A percentile compares a stretch with the other conserved stretches of the same genome.
phyloP scores from a whole-genome alignment of 2,888 invertebrate genomes.

The Phrixothrix hirtus region DNA sequence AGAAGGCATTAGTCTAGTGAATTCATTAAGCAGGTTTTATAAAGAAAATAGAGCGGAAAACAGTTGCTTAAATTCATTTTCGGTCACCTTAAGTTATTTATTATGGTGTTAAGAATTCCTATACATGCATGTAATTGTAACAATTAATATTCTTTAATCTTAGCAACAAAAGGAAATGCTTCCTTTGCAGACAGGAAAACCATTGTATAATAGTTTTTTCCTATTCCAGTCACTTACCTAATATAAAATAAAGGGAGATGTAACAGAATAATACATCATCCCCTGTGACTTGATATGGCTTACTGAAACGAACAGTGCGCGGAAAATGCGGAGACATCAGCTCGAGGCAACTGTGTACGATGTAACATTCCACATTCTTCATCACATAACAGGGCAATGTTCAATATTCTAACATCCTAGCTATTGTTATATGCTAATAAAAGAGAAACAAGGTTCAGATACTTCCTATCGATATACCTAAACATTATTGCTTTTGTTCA shows the following conservation, averaged over 20 bases:
- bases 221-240: neutral
- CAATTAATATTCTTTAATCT: no score
- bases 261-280: constrained; percentile 6
- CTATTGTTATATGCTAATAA: constrained; percentile 9
- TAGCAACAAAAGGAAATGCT: neutral
- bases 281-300: constrained; percentile 4
- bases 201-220: neutral
- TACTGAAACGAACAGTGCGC: constrained; percentile 6
- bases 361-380: constrained; percentile 5
- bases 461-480: no score
- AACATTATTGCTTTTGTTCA: no score
- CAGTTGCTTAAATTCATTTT: no score
- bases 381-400: constrained; percentile 3
- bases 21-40: no score
- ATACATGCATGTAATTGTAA: no score
- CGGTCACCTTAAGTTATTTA: neutral
- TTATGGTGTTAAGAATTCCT: no score
- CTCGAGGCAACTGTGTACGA: constrained; percentile 1
- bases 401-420: neutral
- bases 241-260: neutral
- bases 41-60: no score
- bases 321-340: constrained; percentile 6
- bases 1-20: no score
- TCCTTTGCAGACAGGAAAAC: neutral
- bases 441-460: constrained; percentile 2